These are phyloP conservation scores for Dicentrarchus labrax DNA, from an alignment of 2,113 vertebrate species.

Conservation along the genomic window DNA sequence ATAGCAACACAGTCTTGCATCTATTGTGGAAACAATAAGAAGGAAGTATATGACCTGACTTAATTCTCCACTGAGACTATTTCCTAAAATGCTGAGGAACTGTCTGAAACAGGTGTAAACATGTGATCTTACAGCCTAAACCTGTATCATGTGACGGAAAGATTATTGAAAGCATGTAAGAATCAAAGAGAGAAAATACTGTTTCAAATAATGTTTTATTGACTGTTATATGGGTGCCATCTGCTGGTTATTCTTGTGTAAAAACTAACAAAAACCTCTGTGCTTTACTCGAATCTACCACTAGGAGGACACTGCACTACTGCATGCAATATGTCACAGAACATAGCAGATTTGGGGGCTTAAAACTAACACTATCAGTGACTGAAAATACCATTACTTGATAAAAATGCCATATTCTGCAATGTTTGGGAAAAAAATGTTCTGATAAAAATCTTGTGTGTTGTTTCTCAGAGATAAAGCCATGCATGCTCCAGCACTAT, in stretches of 20 bases:
- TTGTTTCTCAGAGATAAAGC: conserved; percentile 11
- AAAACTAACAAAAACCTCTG: background rate
- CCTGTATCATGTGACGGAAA: background rate
- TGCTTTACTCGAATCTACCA: conserved; percentile 22
- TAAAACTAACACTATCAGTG: background rate
- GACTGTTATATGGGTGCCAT: conserved; percentile 64
- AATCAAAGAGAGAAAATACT: background rate
- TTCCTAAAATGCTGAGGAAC: background rate
- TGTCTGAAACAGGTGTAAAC: background rate
- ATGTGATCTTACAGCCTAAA: background rate
- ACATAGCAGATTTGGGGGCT: background rate
- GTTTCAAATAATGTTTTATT: background rate
- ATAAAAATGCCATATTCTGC: background rate
- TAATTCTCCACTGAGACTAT: background rate
- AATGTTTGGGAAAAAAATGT: too few species aligned
- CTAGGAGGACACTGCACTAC: conserved; percentile 47
- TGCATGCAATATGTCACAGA: background rate
- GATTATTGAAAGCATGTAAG: background rate
- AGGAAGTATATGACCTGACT: background rate
- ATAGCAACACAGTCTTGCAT: conserved; percentile 40
- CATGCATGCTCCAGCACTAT: conserved; percentile 5
- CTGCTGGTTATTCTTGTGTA: conserved; percentile 68
- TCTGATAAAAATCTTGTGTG: background rate
- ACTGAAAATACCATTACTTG: background rate
- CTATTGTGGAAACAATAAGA: conserved; percentile 4